These are phyloP conservation scores for Hylia prasina DNA, from an alignment of 2,113 vertebrate genomes.

Conservation along the genomic window DNA sequence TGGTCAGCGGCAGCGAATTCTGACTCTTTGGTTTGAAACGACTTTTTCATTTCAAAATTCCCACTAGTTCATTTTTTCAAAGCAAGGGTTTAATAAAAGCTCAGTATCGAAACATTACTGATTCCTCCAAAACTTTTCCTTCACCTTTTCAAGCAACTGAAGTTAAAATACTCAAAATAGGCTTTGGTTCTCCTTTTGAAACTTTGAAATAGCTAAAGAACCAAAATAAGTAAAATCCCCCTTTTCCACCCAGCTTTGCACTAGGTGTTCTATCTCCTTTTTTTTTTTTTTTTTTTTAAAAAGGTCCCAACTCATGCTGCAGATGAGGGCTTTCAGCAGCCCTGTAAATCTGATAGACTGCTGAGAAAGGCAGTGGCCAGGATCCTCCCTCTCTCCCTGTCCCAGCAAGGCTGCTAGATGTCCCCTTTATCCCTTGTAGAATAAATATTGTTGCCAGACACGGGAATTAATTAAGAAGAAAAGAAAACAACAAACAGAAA, in stretches of 20 bases:
- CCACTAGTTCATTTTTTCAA: background rate
- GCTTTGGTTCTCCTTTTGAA: constrained; percentile 10
- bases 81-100: constrained; percentile 8
- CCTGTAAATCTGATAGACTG: background rate
- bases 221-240: background rate
- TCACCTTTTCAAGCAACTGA: constrained; percentile 30
- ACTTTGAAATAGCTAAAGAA: constrained; percentile 14
- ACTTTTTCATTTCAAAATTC: background rate
- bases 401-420: background rate
- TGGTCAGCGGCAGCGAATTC: background rate
- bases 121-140: background rate
- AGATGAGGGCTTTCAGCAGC: background rate
- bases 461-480: background rate
- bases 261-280: background rate
- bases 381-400: background rate
- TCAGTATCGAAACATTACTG: background rate
- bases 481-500: background rate
- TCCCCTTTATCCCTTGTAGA: background rate
- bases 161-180: constrained; percentile 16
- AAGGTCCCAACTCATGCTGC: background rate
- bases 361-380: background rate
- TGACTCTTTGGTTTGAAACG: constrained; percentile 38
- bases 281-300: background rate
- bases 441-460: background rate
- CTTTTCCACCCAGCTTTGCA: background rate